phyloP scores from a whole-genome alignment of 2,797 vertebrate genomes.

The Sphenopsis melanotis region DNA sequence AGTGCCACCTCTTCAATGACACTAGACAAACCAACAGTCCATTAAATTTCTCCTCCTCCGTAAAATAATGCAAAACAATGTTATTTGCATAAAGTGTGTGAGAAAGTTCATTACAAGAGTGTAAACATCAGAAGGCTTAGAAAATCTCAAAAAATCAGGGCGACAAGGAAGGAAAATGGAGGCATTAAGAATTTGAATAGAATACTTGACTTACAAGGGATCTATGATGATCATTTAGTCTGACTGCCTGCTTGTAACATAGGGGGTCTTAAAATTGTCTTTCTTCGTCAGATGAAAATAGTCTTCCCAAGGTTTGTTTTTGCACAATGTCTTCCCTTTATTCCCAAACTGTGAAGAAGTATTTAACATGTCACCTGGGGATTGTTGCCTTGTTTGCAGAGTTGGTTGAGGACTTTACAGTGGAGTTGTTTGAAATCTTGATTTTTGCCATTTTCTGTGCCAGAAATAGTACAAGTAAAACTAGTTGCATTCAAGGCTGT shows the following conservation, averaged over 20 bases:
- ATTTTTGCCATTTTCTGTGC: not conserved
- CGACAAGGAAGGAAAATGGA: not conserved
- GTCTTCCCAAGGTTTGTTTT: not conserved
- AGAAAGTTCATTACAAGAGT: too few species aligned
- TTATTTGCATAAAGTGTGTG: too few species aligned
- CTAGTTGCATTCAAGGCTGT: not conserved
- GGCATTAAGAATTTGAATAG: not conserved
- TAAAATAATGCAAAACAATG: too few species aligned
- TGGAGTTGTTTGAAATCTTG: not conserved
- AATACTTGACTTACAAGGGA: not conserved
- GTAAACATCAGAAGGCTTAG: too few species aligned
- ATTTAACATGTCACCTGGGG: not conserved
- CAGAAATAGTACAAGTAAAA: not conserved
- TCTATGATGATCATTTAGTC: not conserved
- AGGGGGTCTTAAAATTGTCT: not conserved
- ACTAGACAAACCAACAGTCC: too few species aligned
- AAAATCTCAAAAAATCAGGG: too few species aligned
- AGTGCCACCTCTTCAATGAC: too few species aligned
- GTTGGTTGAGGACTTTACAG: not conserved
- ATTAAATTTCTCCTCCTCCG: too few species aligned
- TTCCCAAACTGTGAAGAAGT: not conserved
- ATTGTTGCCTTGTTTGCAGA: not conserved
- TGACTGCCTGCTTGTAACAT: not conserved
- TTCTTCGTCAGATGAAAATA: not conserved
- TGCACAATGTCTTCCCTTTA: not conserved